Evolutionary conservation across 2,888 invertebrate species (phyloP), one percentile per base, ranked within the genome.

Genomic region (Lamproptera curius): DNA sequence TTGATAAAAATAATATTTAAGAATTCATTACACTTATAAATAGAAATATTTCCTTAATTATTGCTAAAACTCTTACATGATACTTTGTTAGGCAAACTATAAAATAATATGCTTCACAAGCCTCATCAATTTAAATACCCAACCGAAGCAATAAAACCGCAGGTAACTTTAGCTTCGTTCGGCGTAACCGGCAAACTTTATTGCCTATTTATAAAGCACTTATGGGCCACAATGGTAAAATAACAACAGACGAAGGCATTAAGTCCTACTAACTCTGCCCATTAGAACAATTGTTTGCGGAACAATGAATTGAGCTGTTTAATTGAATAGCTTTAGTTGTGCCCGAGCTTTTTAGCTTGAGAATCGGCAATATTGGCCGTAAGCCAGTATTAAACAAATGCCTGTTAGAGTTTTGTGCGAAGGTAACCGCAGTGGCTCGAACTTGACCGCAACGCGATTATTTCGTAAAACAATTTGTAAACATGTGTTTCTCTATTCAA

Each of bases 251-350:
- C 45, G 33, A 14, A 2, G 8, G 42, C 47, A 14, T 38, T 38
- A 33, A 47, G 42, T 31, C 35, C 35, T 9, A 34, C 39, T 16
- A 28, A 46, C 26, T 35, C 47, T 34, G 33, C 11, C 38, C 33
- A 23, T 47, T 42, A 37, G 16, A 38, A 16, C 38, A 36, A 38
- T 42, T 48, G 47, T 48, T 48, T 23, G 42, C 23, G 13, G 16
- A 48, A 48, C 38, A 42, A 48, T 48, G 20, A 48, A 42, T 38
- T 48, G 34, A 38, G 42, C 34, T 33, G 14, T 42, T 48, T 48
- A 38, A 48, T 48, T 48, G 47, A 34, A 48, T 23, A 15, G 33
- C 10, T 33, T 34, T 31, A 40, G 33, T 31, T 17, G 41, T 28
- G 11, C 35, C 15, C 2, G 10, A 23, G 37, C 23, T 36, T 46